Percentiles rank a stretch among this genome's conserved stretches.
These are phyloP conservation scores for Idris sp. DNA, from an alignment of 1,140 invertebrate species.

Conservation along the genomic window DNA sequence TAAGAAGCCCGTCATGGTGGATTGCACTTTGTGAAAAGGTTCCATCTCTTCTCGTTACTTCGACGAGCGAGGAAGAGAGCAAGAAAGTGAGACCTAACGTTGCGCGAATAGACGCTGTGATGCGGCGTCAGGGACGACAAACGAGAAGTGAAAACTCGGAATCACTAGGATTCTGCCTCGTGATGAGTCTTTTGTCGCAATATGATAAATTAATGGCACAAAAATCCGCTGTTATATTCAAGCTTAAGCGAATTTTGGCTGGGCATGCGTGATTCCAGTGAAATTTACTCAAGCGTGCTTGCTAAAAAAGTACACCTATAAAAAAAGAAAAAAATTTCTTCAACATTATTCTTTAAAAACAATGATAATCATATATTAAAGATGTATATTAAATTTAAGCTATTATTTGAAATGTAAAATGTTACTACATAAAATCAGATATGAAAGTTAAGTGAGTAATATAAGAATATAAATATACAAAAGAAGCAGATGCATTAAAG, in stretches of 20 bases:
- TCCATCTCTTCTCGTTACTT: conserved; percentile 71
- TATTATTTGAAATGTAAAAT: no score
- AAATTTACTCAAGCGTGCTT: no score
- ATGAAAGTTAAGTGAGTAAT: no score
- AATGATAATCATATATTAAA: no score
- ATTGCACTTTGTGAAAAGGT: conserved; percentile 74
- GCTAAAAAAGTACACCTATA: no score
- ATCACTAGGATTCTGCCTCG: conserved; percentile 58
- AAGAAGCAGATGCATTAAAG: no score
- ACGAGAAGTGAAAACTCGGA: conserved; percentile 47
- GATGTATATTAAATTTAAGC: no score
- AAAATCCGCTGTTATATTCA: conserved; percentile 28
- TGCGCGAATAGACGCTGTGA: conserved; percentile 28
- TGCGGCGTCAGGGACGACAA: conserved; percentile 43
- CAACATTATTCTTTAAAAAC: no score
- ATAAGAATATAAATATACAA: no score
- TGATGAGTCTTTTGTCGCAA: conserved; percentile 55
- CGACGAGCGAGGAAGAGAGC: conserved; percentile 50
- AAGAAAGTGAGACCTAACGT: conserved; percentile 8
- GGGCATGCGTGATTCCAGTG: not conserved
- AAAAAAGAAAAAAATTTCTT: no score
- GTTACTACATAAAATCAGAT: no score
- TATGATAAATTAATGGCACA: conserved; percentile 61
- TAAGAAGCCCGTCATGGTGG: conserved; percentile 71
- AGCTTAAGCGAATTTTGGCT: conserved; percentile 11